Conservation (phyloP, 2,797 vertebrate species). For the Phylloscopus collybita region DNA sequence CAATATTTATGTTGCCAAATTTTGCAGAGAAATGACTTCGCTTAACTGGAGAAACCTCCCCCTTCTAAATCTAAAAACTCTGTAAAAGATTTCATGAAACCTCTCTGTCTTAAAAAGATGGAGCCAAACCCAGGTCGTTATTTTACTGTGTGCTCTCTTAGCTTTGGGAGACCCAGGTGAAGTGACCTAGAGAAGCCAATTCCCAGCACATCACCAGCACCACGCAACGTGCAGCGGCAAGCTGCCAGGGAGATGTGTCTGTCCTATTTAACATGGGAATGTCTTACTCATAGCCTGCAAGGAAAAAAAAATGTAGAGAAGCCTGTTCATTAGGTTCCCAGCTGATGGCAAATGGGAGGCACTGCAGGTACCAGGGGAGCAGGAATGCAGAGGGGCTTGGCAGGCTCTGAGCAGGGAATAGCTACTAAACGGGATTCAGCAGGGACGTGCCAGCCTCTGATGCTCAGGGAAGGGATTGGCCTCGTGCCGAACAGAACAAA, state of each 20-base stretch:
- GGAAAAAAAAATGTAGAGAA: not conserved
- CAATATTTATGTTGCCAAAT: not conserved
- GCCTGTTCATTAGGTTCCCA: conserved; percentile 16
- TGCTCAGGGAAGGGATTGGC: not conserved
- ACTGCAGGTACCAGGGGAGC: not conserved
- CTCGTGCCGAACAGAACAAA: not conserved
- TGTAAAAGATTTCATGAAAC: not conserved
- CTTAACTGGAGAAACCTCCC: not conserved
- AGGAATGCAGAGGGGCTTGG: not conserved
- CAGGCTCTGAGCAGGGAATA: not conserved
- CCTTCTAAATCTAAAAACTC: not conserved
- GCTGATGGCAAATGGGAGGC: not conserved
- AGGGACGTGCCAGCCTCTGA: not conserved
- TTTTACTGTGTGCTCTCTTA: not conserved
- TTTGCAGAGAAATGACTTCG: not conserved
- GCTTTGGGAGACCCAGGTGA: not conserved
- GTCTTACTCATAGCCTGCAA: conserved; percentile 37
- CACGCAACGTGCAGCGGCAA: not conserved
- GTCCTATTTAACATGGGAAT: not conserved
- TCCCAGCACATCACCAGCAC: not conserved
- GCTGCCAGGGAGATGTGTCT: not conserved
- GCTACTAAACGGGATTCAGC: not conserved
- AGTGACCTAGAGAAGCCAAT: not conserved
- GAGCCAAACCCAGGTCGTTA: not conserved
- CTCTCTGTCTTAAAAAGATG: not conserved